Evolutionary conservation across 92 coral and sea anemone species (phyloP).

Genomic region (Epizoanthus stellaris): DNA sequence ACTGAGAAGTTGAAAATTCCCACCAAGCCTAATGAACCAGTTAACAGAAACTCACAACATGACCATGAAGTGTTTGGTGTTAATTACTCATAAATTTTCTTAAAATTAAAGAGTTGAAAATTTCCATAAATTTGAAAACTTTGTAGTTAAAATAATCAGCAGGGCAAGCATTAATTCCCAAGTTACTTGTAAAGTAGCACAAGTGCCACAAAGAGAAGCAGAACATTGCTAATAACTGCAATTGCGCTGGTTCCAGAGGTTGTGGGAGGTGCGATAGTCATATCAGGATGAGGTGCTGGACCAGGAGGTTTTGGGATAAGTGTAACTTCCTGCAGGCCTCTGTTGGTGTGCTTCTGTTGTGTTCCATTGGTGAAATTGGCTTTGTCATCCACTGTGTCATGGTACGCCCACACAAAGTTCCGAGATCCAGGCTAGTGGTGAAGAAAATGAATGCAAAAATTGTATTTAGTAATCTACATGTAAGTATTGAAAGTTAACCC

Average conservation of each 20-base stretch:
- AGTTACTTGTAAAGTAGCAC: constrained; percentile 3
- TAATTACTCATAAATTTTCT: too few relatives aligned
- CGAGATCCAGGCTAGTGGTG: constrained; percentile 8
- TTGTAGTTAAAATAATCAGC: too few relatives aligned
- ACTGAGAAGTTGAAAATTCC: too few relatives aligned
- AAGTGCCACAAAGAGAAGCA: not conserved
- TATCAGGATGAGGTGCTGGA: not conserved
- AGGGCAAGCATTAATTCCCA: too few relatives aligned
- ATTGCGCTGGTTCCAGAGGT: constrained; percentile 1
- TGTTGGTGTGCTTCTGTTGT: constrained; percentile 21
- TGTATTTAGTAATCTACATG: too few relatives aligned
- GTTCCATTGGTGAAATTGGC: not conserved
- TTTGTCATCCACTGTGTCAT: constrained; percentile 3
- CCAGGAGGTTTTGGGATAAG: not conserved
- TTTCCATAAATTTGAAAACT: too few relatives aligned
- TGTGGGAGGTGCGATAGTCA: not conserved
- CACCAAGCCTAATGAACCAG: too few relatives aligned
- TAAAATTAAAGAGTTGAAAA: too few relatives aligned
- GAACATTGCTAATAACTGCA: constrained; percentile 9
- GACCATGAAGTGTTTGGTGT: too few relatives aligned
- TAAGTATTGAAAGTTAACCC: too few relatives aligned
- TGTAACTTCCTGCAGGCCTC: constrained; percentile 5
- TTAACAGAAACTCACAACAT: too few relatives aligned
- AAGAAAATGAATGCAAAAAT: not conserved
- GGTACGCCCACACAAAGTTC: constrained; percentile 36